phyloP scores from a whole-genome alignment of 2,797 vertebrate species.

The Taenioides sp. region DNA sequence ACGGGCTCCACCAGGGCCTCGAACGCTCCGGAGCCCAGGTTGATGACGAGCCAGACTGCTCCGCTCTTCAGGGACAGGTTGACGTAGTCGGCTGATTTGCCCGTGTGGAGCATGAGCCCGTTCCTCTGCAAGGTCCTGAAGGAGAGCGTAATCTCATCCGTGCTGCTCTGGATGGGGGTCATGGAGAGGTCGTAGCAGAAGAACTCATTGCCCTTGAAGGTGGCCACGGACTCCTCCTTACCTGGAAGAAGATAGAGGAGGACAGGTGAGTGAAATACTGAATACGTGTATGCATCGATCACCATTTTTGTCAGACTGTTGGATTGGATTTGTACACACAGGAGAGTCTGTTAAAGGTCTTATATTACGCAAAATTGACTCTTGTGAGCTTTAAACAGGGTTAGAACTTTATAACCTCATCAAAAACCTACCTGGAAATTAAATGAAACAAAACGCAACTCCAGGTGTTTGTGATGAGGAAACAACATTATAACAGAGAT shows the following conservation, averaged over 20 bases:
- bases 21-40: slow-evolving; percentile 93
- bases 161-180: slow-evolving; percentile 96
- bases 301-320: no score
- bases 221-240: slow-evolving; percentile 91
- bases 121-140: slow-evolving; percentile 93
- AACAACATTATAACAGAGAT: no score
- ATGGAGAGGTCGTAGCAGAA: slow-evolving; percentile 97
- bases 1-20: slow-evolving; percentile 95
- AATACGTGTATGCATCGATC: not conserved
- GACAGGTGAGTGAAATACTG: not conserved
- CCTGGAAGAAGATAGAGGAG: slow-evolving; percentile 57
- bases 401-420: no score
- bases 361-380: no score
- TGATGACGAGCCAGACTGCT: slow-evolving; percentile 95
- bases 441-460: no score
- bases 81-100: slow-evolving; percentile 93
- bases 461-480: no score
- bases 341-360: no score
- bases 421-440: no score
- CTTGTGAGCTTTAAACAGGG: no score
- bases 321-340: no score
- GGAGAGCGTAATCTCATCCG: slow-evolving; percentile 93
- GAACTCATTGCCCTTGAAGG: slow-evolving; percentile 93
- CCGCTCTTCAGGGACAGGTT: slow-evolving; percentile 94
- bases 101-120: slow-evolving; percentile 94